Percentiles rank a stretch among this genome's conserved stretches.
These are phyloP conservation scores for Pseudorhiza aurosa DNA, from an alignment of 30 jellyfish, hydroid and myxozoan species.

Conservation along the genomic window DNA sequence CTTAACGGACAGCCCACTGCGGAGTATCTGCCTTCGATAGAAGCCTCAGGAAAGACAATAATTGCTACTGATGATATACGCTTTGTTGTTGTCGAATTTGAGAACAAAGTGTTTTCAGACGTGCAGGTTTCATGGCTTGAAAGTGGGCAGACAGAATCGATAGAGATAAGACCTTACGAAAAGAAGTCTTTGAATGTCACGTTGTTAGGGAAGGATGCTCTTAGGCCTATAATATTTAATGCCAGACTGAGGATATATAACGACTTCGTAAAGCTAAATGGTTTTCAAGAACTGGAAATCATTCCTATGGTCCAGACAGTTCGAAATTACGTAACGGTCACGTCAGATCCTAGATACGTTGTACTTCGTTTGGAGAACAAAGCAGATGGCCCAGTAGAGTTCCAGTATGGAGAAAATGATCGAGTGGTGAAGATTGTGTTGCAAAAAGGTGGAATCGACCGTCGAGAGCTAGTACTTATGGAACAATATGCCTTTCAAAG, in stretches of 20 bases:
- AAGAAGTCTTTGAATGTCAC: neutral
- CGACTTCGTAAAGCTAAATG: neutral
- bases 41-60: neutral
- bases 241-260: slow-evolving; percentile 13
- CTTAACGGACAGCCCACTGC: slow-evolving; percentile 19
- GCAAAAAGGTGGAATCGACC: neutral
- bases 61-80: slow-evolving; percentile 43
- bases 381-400: slow-evolving; percentile 39
- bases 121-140: slow-evolving; percentile 50
- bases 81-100: slow-evolving; percentile 28
- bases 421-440: neutral
- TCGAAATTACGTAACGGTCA: neutral
- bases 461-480: neutral
- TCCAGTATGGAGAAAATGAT: neutral
- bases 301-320: slow-evolving; percentile 11
- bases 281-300: neutral
- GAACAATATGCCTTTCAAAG: neutral
- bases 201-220: slow-evolving; percentile 16
- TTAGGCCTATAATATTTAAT: slow-evolving; percentile 3
- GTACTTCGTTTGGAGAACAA: slow-evolving; percentile 9
- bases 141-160: neutral
- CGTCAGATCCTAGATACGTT: slow-evolving; percentile 10
- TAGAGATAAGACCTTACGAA: slow-evolving; percentile 6
- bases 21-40: slow-evolving; percentile 24
- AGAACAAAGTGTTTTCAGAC: slow-evolving; percentile 32